A percentile compares a stretch with the other conserved stretches of the same genome.
Evolutionary conservation across 2,797 vertebrate genomes (phyloP).

Genomic region (Ficedula albicollis): DNA sequence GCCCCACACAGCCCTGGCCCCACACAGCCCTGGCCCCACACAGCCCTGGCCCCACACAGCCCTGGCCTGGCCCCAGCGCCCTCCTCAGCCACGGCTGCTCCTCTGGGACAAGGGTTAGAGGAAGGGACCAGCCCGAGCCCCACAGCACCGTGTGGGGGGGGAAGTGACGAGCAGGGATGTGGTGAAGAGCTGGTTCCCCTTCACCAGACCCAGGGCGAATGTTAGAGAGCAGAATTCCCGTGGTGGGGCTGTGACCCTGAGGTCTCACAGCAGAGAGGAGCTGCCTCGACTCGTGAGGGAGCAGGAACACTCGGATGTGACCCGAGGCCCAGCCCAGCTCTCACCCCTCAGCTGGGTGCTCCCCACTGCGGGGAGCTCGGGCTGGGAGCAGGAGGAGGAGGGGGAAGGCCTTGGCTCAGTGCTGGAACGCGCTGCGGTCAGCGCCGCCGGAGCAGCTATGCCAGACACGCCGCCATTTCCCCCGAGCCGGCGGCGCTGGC

Average conservation of each 20-base stretch:
- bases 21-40: no score
- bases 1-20: no score
- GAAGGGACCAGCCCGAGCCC: not conserved
- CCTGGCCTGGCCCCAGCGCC: no score
- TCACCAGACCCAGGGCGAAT: not conserved
- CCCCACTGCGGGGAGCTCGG: fast-evolving
- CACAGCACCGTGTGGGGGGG: fast-evolving
- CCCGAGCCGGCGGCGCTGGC: not conserved
- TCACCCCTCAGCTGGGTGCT: not conserved
- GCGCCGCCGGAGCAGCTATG: constrained; percentile 2
- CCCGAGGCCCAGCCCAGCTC: not conserved
- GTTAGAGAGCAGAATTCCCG: fast-evolving
- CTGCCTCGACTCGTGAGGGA: fast-evolving
- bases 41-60: no score
- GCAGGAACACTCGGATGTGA: no score
- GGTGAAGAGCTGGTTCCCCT: not conserved
- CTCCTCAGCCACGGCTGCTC: not conserved
- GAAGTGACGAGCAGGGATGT: fast-evolving
- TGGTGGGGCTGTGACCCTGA: not conserved
- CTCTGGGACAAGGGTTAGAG: no score
- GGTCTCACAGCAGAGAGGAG: not conserved
- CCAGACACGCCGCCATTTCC: constrained; percentile 20
- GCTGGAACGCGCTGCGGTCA: not conserved
- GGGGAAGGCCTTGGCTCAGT: not conserved
- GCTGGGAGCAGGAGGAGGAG: not conserved